Evolutionary conservation across 2,113 vertebrate species (phyloP).

Genomic region (Aix galericulata): DNA sequence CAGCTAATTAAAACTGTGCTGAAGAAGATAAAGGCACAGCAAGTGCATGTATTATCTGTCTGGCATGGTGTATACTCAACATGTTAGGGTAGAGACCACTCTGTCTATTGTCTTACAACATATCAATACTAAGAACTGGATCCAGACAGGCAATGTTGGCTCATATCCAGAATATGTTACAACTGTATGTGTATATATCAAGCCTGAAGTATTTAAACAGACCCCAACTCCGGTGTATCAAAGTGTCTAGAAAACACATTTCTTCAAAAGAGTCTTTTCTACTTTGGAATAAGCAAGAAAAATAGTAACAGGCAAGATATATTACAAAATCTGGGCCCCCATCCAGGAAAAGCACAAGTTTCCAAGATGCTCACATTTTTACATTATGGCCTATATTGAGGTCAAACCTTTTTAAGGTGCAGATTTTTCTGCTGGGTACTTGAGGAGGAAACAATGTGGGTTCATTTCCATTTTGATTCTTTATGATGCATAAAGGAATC

Average conservation of each 20-base stretch:
- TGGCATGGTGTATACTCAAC: neutral
- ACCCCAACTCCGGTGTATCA: neutral
- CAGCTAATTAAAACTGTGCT: neutral
- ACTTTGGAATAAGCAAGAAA: slow-evolving; percentile 51
- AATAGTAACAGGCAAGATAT: slow-evolving; percentile 60
- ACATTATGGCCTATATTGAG: slow-evolving; percentile 32
- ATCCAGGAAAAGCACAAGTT: slow-evolving; percentile 64
- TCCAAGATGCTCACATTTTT: slow-evolving; percentile 54
- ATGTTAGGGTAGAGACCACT: neutral
- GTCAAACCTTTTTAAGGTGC: slow-evolving; percentile 52
- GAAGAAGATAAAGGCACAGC: neutral
- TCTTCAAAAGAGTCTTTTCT: slow-evolving; percentile 61
- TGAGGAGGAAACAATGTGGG: slow-evolving; percentile 42
- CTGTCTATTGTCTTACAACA: neutral
- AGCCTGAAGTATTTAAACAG: slow-evolving; percentile 41
- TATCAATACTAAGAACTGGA: neutral
- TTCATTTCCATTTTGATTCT: neutral
- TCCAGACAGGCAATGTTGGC: neutral
- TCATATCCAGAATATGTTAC: neutral
- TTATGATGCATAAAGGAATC: neutral
- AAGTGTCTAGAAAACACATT: slow-evolving; percentile 37
- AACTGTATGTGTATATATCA: neutral
- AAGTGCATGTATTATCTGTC: neutral
- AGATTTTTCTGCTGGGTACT: slow-evolving; percentile 37
- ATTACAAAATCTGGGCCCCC: slow-evolving; percentile 59